Conservation (phyloP, 1,140 invertebrate species). For the Polyergus mexicanus region DNA sequence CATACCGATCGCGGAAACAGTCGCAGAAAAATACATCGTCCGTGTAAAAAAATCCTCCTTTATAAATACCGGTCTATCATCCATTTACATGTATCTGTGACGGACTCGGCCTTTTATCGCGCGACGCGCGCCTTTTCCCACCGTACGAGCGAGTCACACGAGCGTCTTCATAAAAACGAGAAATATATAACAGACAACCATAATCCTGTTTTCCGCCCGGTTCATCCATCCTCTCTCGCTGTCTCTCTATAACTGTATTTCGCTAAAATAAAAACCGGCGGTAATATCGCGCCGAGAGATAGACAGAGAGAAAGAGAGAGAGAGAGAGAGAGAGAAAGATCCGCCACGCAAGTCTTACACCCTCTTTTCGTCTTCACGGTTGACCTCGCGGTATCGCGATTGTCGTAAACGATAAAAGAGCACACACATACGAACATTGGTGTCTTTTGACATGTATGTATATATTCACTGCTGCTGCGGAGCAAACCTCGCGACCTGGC, state of each 20-base stretch:
- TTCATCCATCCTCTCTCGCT: conserved; percentile 65
- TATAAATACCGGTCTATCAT: conserved; percentile 20
- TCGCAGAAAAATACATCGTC: not conserved
- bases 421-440: not conserved
- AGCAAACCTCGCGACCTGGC: not conserved
- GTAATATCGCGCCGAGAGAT: conserved; percentile 54
- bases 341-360: conserved; percentile 56
- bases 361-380: not conserved
- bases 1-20: not conserved
- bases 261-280: conserved; percentile 66
- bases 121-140: conserved; percentile 16
- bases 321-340: not conserved
- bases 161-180: conserved; percentile 34
- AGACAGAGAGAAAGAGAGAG: no score
- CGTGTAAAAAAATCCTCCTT: not conserved
- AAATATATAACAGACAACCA: conserved; percentile 46
- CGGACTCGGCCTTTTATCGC: not conserved
- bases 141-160: conserved; percentile 14
- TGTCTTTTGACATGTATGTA: conserved; percentile 69
- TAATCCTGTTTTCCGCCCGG: conserved; percentile 57
- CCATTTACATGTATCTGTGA: not conserved
- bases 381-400: conserved; percentile 11
- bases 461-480: no score
- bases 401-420: conserved; percentile 35
- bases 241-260: conserved; percentile 73